Evolutionary conservation across 64 coral and sea anemone genomes (phyloP), one percentile per base, ranked within the genome.

Genomic region (Stichodactyla mertensii): DNA sequence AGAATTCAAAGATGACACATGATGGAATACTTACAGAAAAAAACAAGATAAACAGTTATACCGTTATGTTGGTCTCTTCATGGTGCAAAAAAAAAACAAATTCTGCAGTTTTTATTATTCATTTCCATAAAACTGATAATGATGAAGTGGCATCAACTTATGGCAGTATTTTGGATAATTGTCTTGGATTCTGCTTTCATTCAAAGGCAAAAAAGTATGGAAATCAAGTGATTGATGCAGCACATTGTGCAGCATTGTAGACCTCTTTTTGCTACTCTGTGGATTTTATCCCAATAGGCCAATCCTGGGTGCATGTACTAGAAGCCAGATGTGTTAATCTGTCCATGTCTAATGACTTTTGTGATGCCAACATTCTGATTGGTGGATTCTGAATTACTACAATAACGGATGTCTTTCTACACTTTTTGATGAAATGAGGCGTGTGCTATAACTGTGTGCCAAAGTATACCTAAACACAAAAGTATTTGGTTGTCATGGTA

Each of bases 1-100:
- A 27, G 91, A 92, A 60, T 71, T 87, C 36, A 88, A 84, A 54
- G 91, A 88, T 11, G 86, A 90, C 79, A 90, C 71, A 52, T 90
- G 84, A 59, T 82, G 59, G 12, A 77, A 5, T 45, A 60, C 36
- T 45, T 45, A 45, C 22, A 66, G 62, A 0, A n/a, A n/a, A 22
- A 66, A 0, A 12, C 10, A 59, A 66, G 12, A n/a, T 66, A 66
- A 45, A 45, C 36, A 45, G 3, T 45, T 45, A 45, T 45, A 45
- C 36, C 1, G 36, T 45, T 45, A 45, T 45, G 36, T 45, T 45
- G 36, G 36, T 45, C 36, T 45, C 36, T 45, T 45, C 36, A 45
- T 45, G 36, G 36, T 45, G 36, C 36, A 45, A 45, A 45, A 31
- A 45, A 31, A 31, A 45, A 45, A 45, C 36, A 45, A 45, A 45